Evolutionary conservation across 2,888 invertebrate species (phyloP), one percentile per base, ranked within the genome.

Genomic region (Cabera pusaria): DNA sequence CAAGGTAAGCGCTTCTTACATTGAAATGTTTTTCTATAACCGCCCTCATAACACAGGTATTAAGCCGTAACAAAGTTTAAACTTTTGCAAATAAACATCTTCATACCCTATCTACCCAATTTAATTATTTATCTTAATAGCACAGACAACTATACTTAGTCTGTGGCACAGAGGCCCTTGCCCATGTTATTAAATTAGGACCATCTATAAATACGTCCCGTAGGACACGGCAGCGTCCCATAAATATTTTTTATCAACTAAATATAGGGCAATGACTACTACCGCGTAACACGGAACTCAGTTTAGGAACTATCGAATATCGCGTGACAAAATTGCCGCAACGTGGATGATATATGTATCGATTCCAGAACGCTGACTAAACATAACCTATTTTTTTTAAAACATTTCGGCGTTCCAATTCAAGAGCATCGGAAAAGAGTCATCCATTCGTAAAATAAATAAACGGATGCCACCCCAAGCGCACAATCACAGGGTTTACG

Each of bases 401-500:
- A n/a, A n/a, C n/a, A n/a, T 40, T 44, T 14, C 34, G 29, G 17
- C 26, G 33, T 40, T 29, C 35, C 28, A 25, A 40, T 16, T 33
- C 34, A 27, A 31, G 32, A 41, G 43, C 46, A 46, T 39, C 43
- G 43, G 50, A 59, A 67, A 59, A 51, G 56, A 60, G 42, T 55
- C 58, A 49, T 51, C 53, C 62, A 66, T 61, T 56, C 65, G 64
- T 62, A 58, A 68, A 70, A 69, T 64, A 67, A 68, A 66, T 66
- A 67, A 56, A 63, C 59, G 61, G 61, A 52, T 51, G 56, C 52
- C 51, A 51, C 56, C 61, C 62, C 59, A 55, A 63, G 60, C 62
- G 69, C 58, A 72, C 71, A 74, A 76, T 73, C 74, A 65, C 71
- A 54, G 67, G 64, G 63, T 75, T 77, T 62, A 74, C 74, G 79